Evolutionary conservation across 2,888 invertebrate species (phyloP).

Genomic region (Heliconius charithonia): DNA sequence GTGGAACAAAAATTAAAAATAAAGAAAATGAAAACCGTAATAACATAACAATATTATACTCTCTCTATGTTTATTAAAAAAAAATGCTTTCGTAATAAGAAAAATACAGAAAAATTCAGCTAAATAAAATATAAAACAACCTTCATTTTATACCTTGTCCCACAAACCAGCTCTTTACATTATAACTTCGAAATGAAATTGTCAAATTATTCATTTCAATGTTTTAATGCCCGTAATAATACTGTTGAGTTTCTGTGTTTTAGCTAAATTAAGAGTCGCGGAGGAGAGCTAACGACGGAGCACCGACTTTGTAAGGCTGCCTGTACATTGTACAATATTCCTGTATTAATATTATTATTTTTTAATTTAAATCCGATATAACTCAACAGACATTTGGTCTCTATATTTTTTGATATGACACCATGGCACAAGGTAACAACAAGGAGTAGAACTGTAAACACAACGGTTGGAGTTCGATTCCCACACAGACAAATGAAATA

Average conservation of each 20-base stretch:
- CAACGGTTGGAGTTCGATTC: too few species aligned
- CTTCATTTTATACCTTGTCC: not conserved
- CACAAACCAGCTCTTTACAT: not conserved
- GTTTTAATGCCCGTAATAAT: slow-evolving; percentile 29
- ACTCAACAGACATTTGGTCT: not conserved
- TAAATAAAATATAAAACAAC: not conserved
- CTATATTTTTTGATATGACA: too few species aligned
- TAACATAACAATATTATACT: too few species aligned
- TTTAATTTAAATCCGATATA: not conserved
- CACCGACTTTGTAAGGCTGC: slow-evolving; percentile 4
- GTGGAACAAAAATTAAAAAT: too few species aligned
- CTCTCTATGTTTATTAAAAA: not conserved
- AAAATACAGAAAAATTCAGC: not conserved
- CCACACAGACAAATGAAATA: too few species aligned
- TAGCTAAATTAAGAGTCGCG: slow-evolving; percentile 22
- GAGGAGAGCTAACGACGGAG: not conserved
- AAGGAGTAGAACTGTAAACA: too few species aligned
- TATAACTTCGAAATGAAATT: slow-evolving; percentile 17
- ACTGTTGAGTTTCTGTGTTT: slow-evolving; percentile 14
- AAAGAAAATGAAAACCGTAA: too few species aligned
- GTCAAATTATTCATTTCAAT: slow-evolving; percentile 22
- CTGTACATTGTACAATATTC: not conserved
- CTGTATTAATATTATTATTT: not conserved
- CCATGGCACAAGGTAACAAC: too few species aligned
- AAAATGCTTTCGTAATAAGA: not conserved